Conservation (phyloP, 92 coral and sea anemone species). For the Nematostella vectensis region DNA sequence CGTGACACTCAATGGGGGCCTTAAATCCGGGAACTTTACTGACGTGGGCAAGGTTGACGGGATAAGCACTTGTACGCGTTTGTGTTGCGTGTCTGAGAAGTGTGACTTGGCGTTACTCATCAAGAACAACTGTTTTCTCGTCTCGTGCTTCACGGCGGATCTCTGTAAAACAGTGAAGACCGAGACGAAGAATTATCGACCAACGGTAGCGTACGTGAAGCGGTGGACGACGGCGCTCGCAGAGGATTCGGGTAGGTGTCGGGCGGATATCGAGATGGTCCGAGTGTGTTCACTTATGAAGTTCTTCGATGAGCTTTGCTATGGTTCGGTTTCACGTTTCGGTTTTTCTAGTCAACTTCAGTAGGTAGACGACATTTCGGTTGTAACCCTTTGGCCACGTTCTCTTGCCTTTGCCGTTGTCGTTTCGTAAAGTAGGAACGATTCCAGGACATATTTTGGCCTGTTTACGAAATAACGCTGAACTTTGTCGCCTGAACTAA, state of each 20-base stretch:
- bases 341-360: too few species aligned
- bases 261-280: background rate
- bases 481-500: too few species aligned
- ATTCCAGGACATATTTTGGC: too few species aligned
- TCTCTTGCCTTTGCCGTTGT: too few species aligned
- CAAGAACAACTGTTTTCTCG: conserved; percentile 80
- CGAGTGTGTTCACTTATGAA: too few species aligned
- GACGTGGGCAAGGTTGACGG: conserved; percentile 89
- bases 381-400: too few species aligned
- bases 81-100: conserved; percentile 89
- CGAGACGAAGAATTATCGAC: conserved; percentile 69
- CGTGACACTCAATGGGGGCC: conserved; percentile 82
- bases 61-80: conserved; percentile 72
- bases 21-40: conserved; percentile 81
- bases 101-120: conserved; percentile 82
- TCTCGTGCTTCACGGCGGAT: conserved; percentile 68
- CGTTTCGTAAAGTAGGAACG: too few species aligned
- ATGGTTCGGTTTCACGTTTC: too few species aligned
- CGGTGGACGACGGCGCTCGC: conserved; percentile 71
- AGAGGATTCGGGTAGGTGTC: conserved; percentile 63
- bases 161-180: conserved; percentile 73
- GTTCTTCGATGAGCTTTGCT: too few species aligned
- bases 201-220: conserved; percentile 63
- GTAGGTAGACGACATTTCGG: too few species aligned
- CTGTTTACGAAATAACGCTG: too few species aligned